A percentile compares a stretch with the other conserved stretches of the same genome.
Evolutionary conservation across 2,797 vertebrate species (phyloP).

Genomic region (Gymnodraco acuticeps): DNA sequence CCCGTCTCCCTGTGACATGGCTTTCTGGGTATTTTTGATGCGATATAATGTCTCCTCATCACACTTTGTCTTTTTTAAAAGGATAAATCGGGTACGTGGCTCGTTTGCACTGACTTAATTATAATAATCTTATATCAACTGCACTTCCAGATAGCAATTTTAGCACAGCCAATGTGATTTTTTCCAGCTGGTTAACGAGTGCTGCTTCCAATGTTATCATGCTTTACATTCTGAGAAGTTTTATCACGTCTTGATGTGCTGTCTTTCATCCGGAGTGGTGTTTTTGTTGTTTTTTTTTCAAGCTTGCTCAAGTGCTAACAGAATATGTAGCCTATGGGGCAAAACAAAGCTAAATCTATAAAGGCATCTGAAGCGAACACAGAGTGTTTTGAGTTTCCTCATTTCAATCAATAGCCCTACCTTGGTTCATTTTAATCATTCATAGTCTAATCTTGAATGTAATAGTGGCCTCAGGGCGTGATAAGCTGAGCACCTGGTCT

Average conservation of each 20-base stretch:
- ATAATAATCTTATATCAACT: constrained; percentile 54
- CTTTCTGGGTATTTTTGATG: constrained; percentile 38
- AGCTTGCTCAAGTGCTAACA: constrained; percentile 32
- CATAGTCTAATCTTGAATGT: constrained; percentile 78
- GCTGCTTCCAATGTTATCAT: constrained; percentile 19
- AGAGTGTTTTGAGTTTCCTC: constrained; percentile 67
- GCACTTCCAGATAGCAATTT: constrained; percentile 42
- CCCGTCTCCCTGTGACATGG: constrained; percentile 23
- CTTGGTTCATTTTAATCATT: constrained; percentile 80
- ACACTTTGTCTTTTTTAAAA: constrained; percentile 45
- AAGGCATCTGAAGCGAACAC: constrained; percentile 58
- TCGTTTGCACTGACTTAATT: constrained; percentile 52
- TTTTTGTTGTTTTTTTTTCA: constrained; percentile 3
- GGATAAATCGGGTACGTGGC: constrained; percentile 28
- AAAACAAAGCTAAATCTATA: constrained; percentile 67
- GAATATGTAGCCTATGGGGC: constrained; percentile 50
- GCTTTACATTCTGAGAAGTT: constrained; percentile 27
- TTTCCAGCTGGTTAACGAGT: constrained; percentile 28
- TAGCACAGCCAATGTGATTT: constrained; percentile 22
- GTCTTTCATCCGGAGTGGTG: constrained; percentile 30
- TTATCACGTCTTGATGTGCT: constrained; percentile 6
- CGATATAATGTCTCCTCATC: constrained; percentile 37
- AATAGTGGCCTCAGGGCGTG: constrained; percentile 68
- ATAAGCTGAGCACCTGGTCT: constrained; percentile 68
- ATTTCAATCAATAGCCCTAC: constrained; percentile 73